Evolutionary conservation across 2,113 vertebrate genomes (phyloP), one percentile per base, ranked within the genome.

Genomic region (Pachycephala philippinensis): DNA sequence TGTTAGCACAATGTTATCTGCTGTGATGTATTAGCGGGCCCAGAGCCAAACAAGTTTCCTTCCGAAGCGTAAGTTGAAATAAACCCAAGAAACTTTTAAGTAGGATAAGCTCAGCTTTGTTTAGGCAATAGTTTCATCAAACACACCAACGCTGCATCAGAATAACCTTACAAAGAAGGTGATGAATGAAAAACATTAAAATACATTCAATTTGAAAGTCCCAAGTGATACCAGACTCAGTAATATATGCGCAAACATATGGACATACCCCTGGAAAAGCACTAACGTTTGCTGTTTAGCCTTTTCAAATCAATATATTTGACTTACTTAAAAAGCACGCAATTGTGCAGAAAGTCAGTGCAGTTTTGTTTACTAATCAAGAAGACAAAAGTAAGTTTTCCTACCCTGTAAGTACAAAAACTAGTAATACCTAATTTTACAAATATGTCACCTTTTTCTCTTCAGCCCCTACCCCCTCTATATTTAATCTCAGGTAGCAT

Each of bases 1-100:
- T 90, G 80, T 68, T 97, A 96, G 92, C 87, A 72, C 64, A 70
- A 18, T 72, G 74, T 84, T 93, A 84, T 80, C 89, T 81, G 56
- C 84, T 87, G 66, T 30, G 64, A 57, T 45, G 63, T 80, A 93
- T 65, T 74, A 85, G 61, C 0, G 2, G 90, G 65, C 57, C 49
- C 64, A 82, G 18, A 81, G 84, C 84, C 72, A 88, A 76, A 72
- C 21, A 93, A 50, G 63, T 63, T 45, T 84, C 90, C 57, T 88
- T 92, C 63, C 56, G 66, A 95, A 78, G 49, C 7, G 2, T 15
- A 78, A 78, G 27, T 49, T 71, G 39, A 94, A 72, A 70, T 56
- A 78, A 68, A 76, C 74, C 20, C 11, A 13, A 87, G n/a, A 87
- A 95, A 69, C 59, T 84, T 92, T 60, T 28, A 91, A 75, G 72